phyloP scores from a whole-genome alignment of 2,888 invertebrate species.

The Caenorhabditis sp. region DNA sequence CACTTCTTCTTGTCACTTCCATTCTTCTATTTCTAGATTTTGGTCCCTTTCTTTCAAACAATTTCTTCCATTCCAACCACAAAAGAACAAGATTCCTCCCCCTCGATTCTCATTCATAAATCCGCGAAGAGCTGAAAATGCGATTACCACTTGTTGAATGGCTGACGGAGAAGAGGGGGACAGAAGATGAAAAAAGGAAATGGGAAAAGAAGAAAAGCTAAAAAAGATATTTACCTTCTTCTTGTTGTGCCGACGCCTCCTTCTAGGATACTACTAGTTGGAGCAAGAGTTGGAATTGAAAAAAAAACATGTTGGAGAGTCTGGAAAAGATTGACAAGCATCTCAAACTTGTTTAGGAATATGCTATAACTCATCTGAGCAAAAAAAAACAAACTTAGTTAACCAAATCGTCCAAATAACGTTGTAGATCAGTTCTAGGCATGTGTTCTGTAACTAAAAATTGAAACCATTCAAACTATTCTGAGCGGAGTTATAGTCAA shows the following conservation, averaged over 20 bases:
- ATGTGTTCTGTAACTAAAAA: too few relatives aligned
- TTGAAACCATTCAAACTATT: too few relatives aligned
- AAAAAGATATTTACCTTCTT: constrained; percentile 15
- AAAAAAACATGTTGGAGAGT: not conserved
- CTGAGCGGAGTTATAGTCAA: too few relatives aligned
- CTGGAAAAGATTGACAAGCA: not conserved
- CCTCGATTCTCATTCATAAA: constrained; percentile 17
- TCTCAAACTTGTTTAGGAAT: too few relatives aligned
- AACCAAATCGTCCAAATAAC: too few relatives aligned
- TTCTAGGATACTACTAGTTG: not conserved
- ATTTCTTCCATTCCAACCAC: not conserved
- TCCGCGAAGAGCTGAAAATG: constrained; percentile 32
- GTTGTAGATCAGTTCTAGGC: too few relatives aligned
- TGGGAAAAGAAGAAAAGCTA: constrained; percentile 18
- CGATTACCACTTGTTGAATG: constrained; percentile 42
- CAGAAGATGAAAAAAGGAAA: not conserved
- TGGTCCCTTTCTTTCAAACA: not conserved
- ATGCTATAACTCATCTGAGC: too few relatives aligned
- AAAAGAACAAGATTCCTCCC: not conserved
- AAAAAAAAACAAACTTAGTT: too few relatives aligned
- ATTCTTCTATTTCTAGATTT: not conserved
- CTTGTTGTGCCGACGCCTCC: not conserved
- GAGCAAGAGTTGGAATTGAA: not conserved
- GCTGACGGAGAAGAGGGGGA: not conserved
- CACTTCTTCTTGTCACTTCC: constrained; percentile 4